These are phyloP conservation scores for Hedychridium roseum DNA, from an alignment of 2,888 invertebrate species.

Conservation along the genomic window DNA sequence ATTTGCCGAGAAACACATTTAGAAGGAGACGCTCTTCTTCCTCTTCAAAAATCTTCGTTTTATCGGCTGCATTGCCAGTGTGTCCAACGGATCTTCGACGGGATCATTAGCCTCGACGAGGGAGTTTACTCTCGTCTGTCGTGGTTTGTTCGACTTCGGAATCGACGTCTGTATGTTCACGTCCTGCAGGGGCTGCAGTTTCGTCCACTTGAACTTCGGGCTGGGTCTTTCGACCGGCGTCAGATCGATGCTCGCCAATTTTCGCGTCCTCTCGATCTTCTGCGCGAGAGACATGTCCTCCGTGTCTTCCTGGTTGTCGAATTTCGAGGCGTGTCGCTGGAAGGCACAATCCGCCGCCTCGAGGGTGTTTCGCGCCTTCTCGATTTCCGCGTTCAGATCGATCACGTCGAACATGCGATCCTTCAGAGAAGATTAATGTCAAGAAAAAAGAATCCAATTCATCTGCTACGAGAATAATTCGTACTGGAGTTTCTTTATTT, in stretches of 20 bases:
- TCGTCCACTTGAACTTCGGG: slow-evolving; percentile 47
- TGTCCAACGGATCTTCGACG: slow-evolving; percentile 28
- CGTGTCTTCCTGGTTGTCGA: slow-evolving; percentile 47
- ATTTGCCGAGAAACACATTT: too few relatives aligned
- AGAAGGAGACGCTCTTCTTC: slow-evolving; percentile 58
- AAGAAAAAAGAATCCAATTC: too few relatives aligned
- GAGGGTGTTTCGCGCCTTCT: slow-evolving; percentile 52
- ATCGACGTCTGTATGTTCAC: slow-evolving; percentile 22
- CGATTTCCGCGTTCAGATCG: slow-evolving; percentile 58
- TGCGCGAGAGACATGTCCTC: slow-evolving; percentile 40
- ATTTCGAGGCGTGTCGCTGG: slow-evolving; percentile 55
- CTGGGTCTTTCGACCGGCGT: slow-evolving; percentile 27
- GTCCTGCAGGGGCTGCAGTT: slow-evolving; percentile 34
- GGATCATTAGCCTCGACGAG: slow-evolving; percentile 40
- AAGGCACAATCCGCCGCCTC: slow-evolving; percentile 53
- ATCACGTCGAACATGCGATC: slow-evolving; percentile 60
- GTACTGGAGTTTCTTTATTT: too few relatives aligned
- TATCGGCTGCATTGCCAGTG: slow-evolving; percentile 24
- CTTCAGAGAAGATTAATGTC: slow-evolving; percentile 26
- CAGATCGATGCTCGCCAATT: slow-evolving; percentile 35
- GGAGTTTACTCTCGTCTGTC: slow-evolving; percentile 42
- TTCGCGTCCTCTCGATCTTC: slow-evolving; percentile 45
- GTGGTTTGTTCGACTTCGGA: slow-evolving; percentile 10
- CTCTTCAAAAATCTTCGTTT: slow-evolving; percentile 48
- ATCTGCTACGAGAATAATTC: too few relatives aligned